These are phyloP conservation scores for Lontra canadensis DNA, from an alignment of 2,113 vertebrate species.

Conservation along the genomic window DNA sequence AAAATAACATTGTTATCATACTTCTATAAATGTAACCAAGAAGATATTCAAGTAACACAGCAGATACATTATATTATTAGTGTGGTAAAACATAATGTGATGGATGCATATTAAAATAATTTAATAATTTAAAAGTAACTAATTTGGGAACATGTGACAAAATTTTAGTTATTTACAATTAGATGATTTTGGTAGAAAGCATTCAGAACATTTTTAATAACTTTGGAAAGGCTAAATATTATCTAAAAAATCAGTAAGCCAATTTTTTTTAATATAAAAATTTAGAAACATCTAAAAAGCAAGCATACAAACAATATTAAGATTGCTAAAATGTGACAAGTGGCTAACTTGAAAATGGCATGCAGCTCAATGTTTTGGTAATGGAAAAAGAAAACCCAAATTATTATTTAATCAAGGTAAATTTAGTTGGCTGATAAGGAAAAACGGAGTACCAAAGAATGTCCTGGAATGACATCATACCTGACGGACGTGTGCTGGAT, in stretches of 20 bases:
- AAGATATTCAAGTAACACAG: conserved; percentile 34
- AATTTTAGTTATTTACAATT: conserved; percentile 55
- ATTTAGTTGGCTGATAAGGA: conserved; percentile 49
- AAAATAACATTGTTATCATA: conserved; percentile 51
- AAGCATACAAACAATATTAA: conserved; percentile 45
- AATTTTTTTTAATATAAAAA: neutral
- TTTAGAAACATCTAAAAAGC: conserved; percentile 53
- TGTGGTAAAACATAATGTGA: conserved; percentile 32
- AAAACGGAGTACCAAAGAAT: neutral
- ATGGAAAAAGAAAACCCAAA: neutral
- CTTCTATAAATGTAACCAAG: conserved; percentile 43
- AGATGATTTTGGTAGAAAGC: conserved; percentile 27
- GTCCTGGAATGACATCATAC: conserved; percentile 55
- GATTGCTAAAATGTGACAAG: neutral
- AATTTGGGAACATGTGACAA: neutral
- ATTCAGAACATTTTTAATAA: conserved; percentile 46
- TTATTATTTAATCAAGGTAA: conserved; percentile 34
- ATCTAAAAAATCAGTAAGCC: conserved; percentile 50
- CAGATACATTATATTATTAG: conserved; percentile 45
- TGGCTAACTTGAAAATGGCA: conserved; percentile 37
- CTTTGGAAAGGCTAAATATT: conserved; percentile 41
- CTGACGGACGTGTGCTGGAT: conserved; percentile 53
- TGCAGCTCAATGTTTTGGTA: conserved; percentile 57
- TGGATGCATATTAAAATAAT: conserved; percentile 27
- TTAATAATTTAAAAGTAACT: conserved; percentile 43